Evolutionary conservation across 2,888 invertebrate species (phyloP), one percentile per base, ranked within the genome.

Genomic region (Prosapia bicincta): DNA sequence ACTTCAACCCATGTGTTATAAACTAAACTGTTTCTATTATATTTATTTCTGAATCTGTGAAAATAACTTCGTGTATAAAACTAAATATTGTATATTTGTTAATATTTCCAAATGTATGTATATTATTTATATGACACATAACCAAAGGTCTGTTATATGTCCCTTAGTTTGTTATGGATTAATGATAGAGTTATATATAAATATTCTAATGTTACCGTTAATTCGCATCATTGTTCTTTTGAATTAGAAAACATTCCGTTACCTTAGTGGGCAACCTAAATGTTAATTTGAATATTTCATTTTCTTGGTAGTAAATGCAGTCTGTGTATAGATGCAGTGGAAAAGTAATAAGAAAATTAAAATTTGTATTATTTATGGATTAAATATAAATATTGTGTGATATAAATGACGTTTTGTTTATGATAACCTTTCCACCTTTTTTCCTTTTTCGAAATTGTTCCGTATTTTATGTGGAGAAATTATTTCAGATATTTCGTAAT

Each of bases 141-240:
- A 74, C 76, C 76, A 76, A 76, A 76, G 76, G 70, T 76, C 66
- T 74, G 74, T 76, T 76, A 74, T 71, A 76, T 74, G 70, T 76
- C 67, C 66, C 54, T 71, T 76, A 71, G 74, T 76, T 76, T 26
- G 71, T 74, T 71, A 28, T 26, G 68, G 43, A 74, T 69, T 26
- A 74, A 66, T 71, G 71, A 26, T 76, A 74, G 43, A 66, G 67
- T 76, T 71, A 74, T 66, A 66, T 38, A 26, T 66, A 32, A 70
- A 75, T 71, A 67, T 71, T 73, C 74, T 74, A 74, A 74, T 74
- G 76, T 76, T 76, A 76, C 76, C 76, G 43, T 38, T 5, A 24
- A 32, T 5, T 70, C 38, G 25, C 13, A n/a, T 23, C 38, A 38
- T 30, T 67, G 25, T 67, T 25, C 1, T n/a, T 54, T 54, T 38